Conservation (phyloP, 2,888 invertebrate species). For the Drosophila parthenogenetica region DNA sequence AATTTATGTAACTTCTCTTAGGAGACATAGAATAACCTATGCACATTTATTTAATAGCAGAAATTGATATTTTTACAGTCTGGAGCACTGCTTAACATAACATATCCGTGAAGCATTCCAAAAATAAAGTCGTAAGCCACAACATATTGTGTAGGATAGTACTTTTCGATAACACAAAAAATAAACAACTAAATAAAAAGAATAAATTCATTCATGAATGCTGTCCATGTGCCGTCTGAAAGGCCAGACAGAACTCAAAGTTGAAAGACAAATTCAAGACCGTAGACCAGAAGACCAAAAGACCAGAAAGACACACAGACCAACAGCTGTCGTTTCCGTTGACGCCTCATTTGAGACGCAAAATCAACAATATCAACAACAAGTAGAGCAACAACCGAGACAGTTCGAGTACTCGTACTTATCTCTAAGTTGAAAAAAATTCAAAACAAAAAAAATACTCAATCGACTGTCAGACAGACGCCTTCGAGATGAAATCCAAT, state of each 20-base stretch:
- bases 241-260: slow-evolving; percentile 23
- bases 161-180: background rate
- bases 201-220: slow-evolving; percentile 10
- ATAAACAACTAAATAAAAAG: background rate
- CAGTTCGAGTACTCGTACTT: slow-evolving; percentile 32
- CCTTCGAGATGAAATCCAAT: slow-evolving; percentile 49
- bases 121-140: background rate
- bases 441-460: slow-evolving; percentile 27
- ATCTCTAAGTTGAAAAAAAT: slow-evolving; percentile 4
- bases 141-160: background rate
- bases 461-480: slow-evolving; percentile 51
- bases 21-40: too few species aligned
- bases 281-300: slow-evolving; percentile 5
- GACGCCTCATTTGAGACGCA: slow-evolving; percentile 39
- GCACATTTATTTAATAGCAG: too few species aligned
- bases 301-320: background rate
- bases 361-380: slow-evolving; percentile 20
- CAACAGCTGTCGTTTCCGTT: slow-evolving; percentile 33
- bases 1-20: too few species aligned
- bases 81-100: too few species aligned
- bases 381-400: background rate
- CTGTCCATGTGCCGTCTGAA: slow-evolving; percentile 8
- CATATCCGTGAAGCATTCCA: background rate
- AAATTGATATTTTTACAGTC: background rate
- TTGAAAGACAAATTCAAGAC: slow-evolving; percentile 14